Conservation (phyloP, 2,113 vertebrate genomes). For the Chiloscyllium plagiosum region DNA sequence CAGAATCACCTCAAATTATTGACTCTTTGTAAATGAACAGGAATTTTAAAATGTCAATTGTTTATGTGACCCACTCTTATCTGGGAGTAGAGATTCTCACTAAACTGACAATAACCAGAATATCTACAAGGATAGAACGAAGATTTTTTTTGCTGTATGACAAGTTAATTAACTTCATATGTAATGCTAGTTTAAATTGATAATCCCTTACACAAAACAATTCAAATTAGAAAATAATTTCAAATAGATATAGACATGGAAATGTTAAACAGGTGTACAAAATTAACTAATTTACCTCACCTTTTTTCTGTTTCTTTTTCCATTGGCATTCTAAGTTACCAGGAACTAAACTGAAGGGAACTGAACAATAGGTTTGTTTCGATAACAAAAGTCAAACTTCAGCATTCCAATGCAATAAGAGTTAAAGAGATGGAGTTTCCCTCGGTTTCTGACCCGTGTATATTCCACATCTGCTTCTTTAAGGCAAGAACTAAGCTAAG, state of each 20-base stretch:
- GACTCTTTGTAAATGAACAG: too few species aligned
- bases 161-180: not conserved
- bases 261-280: not conserved
- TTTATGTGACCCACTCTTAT: not conserved
- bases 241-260: not conserved
- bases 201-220: not conserved
- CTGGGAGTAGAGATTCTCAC: not conserved
- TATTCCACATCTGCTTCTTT: not conserved
- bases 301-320: not conserved
- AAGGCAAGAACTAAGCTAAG: not conserved
- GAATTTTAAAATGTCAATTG: too few species aligned
- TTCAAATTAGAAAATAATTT: not conserved
- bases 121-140: not conserved
- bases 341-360: not conserved
- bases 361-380: not conserved
- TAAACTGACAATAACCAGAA: not conserved
- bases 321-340: not conserved
- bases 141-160: not conserved
- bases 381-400: not conserved
- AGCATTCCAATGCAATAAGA: not conserved
- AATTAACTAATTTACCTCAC: not conserved
- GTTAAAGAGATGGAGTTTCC: not conserved
- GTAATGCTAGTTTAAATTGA: not conserved
- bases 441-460: not conserved
- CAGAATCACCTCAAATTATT: too few species aligned